Conservation (phyloP, 2,888 invertebrate genomes). For the Amphipoea lucens region DNA sequence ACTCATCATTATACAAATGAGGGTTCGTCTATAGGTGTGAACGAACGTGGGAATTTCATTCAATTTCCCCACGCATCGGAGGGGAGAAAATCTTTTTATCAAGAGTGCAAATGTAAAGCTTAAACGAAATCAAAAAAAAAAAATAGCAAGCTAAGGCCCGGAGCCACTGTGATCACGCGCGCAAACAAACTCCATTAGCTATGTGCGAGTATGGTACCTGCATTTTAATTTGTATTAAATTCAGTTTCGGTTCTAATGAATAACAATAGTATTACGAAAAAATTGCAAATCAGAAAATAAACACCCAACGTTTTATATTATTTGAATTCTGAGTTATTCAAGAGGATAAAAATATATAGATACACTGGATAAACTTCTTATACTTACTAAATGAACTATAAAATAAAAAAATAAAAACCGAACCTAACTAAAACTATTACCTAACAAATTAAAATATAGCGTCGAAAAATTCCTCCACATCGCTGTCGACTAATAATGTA, state of each 20-base stretch:
- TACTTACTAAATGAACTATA: too few relatives aligned
- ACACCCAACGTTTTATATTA: neutral
- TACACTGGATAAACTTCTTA: too few relatives aligned
- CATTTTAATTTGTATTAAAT: slow-evolving; percentile 48
- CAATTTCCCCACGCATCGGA: slow-evolving; percentile 41
- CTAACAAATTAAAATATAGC: neutral
- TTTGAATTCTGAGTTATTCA: neutral
- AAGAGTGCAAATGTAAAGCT: slow-evolving; percentile 53
- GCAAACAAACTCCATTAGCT: slow-evolving; percentile 46
- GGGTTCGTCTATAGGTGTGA: slow-evolving; percentile 47
- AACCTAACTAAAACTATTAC: neutral
- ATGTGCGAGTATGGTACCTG: slow-evolving; percentile 16
- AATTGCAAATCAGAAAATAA: neutral
- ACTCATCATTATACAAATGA: slow-evolving; percentile 51
- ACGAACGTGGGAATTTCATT: slow-evolving; percentile 52
- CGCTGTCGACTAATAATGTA: too few relatives aligned
- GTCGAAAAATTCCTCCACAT: neutral
- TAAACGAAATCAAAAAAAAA: slow-evolving; percentile 59
- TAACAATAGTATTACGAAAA: neutral
- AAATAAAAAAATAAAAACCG: neutral
- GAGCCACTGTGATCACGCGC: slow-evolving; percentile 27
- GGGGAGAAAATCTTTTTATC: slow-evolving; percentile 52
- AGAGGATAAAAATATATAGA: neutral
- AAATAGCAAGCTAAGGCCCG: slow-evolving; percentile 51
- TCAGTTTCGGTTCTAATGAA: neutral